Conservation (phyloP, 2,888 invertebrate genomes). For the Chrysolina americana region DNA sequence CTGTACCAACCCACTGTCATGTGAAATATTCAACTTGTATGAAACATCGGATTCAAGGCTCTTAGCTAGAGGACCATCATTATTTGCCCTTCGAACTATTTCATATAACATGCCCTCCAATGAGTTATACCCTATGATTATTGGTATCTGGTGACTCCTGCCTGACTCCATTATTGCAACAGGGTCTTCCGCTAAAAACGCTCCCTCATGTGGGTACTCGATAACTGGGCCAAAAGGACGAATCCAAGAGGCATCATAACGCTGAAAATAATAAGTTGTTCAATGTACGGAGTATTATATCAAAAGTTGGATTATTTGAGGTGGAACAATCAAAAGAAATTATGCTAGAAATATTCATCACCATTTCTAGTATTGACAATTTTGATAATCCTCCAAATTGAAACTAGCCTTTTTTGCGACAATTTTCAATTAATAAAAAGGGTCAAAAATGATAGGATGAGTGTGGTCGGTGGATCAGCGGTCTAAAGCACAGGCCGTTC, state of each 20-base stretch:
- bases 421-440: no score
- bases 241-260: conserved; percentile 47
- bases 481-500: no score
- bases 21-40: conserved; percentile 54
- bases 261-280: conserved; percentile 42
- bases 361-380: no score
- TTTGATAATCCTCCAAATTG: no score
- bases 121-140: conserved; percentile 65
- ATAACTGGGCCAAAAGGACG: conserved; percentile 59
- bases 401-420: no score
- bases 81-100: conserved; percentile 53
- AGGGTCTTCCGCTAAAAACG: conserved; percentile 63
- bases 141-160: conserved; percentile 64
- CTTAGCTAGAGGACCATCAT: conserved; percentile 47
- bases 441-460: no score
- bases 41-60: conserved; percentile 58
- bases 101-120: conserved; percentile 65
- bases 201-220: conserved; percentile 55
- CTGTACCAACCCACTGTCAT: conserved; percentile 55
- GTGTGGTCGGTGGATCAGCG: no score
- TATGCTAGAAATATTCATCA: no score
- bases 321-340: no score
- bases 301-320: no score
- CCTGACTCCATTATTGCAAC: conserved; percentile 60
- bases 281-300: no score